Conservation (phyloP, 1,140 invertebrate genomes). For the Spodoptera frugiperda region DNA sequence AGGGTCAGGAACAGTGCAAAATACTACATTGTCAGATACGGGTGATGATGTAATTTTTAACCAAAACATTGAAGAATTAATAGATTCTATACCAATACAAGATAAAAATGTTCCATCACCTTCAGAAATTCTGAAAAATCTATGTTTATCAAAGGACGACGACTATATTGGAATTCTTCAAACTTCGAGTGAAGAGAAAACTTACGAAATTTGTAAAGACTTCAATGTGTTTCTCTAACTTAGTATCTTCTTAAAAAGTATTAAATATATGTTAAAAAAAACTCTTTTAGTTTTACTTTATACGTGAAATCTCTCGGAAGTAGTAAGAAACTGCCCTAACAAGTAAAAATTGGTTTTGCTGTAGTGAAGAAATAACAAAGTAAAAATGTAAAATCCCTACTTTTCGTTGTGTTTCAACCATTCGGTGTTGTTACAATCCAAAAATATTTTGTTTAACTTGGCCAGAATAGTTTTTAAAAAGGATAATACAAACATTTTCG, state of each 20-base stretch:
- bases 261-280: background rate
- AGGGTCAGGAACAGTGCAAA: background rate
- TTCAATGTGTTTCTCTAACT: conserved; percentile 56
- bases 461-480: too few relatives aligned
- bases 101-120: conserved; percentile 83
- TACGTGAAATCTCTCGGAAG: too few relatives aligned
- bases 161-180: conserved; percentile 53
- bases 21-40: background rate
- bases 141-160: conserved; percentile 81
- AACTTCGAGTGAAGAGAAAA: conserved; percentile 48
- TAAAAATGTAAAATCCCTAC: background rate
- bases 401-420: too few relatives aligned
- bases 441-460: too few relatives aligned
- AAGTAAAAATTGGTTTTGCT: too few relatives aligned
- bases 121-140: conserved; percentile 85
- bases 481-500: too few relatives aligned
- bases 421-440: too few relatives aligned
- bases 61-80: conserved; percentile 69
- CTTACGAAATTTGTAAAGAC: conserved; percentile 56
- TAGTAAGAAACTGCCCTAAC: too few relatives aligned
- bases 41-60: conserved; percentile 53
- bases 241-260: background rate
- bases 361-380: background rate
- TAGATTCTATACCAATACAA: conserved; percentile 67
- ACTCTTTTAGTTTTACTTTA: too few relatives aligned